These are phyloP conservation scores for Atherinomorus stipes DNA, from an alignment of 2,113 vertebrate species.

Conservation along the genomic window DNA sequence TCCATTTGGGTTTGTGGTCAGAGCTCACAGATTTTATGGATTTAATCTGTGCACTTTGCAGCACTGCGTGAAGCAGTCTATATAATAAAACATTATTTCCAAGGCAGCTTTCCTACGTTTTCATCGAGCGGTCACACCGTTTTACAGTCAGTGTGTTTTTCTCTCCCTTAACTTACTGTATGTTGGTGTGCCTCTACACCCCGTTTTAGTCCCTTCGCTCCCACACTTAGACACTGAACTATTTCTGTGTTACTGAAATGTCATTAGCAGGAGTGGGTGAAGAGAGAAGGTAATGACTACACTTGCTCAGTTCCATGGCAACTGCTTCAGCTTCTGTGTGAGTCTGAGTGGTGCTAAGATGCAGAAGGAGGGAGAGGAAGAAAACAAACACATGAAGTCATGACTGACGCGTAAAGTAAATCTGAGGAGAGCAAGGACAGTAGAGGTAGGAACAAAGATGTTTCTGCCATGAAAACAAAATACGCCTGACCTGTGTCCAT, in stretches of 20 bases:
- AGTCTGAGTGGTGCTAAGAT: slow-evolving; percentile 26
- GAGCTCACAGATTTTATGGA: neutral
- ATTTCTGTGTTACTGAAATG: slow-evolving; percentile 58
- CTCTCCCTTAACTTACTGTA: neutral
- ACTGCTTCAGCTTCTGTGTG: slow-evolving; percentile 59
- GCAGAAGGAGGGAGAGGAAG: slow-evolving; percentile 25
- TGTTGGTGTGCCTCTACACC: neutral
- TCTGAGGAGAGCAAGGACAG: slow-evolving; percentile 1
- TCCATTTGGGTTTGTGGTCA: slow-evolving; percentile 49
- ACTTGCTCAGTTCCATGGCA: slow-evolving; percentile 77
- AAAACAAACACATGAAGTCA: slow-evolving; percentile 57
- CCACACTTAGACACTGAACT: slow-evolving; percentile 43
- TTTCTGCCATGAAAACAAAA: neutral
- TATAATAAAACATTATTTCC: neutral
- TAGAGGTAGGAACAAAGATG: slow-evolving; percentile 28
- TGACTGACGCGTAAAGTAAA: slow-evolving; percentile 51
- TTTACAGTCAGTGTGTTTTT: neutral
- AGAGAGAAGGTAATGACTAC: slow-evolving; percentile 61
- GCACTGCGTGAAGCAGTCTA: neutral
- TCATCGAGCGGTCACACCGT: neutral
- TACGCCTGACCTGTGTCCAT: neutral
- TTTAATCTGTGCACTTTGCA: neutral
- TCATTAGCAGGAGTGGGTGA: slow-evolving; percentile 63
- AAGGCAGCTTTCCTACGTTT: neutral
- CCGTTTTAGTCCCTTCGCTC: slow-evolving; percentile 23